These are phyloP conservation scores for Chorisops tibialis DNA, from an alignment of 2,888 invertebrate species.

Conservation along the genomic window DNA sequence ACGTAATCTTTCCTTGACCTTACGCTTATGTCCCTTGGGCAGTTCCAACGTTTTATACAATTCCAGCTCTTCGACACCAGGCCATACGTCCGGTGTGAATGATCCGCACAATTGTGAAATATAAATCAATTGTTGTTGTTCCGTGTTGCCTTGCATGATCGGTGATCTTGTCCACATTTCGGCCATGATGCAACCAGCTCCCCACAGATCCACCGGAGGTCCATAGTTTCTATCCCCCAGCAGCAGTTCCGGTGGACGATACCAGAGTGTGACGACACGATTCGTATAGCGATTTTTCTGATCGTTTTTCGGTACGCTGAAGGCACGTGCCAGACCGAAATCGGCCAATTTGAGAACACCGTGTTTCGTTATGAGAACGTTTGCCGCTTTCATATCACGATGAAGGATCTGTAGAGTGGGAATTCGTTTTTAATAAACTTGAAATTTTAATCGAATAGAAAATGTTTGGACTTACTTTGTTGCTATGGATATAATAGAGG, in stretches of 20 bases:
- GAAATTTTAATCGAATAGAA: not conserved
- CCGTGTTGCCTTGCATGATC: slow-evolving; percentile 94
- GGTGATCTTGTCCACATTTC: slow-evolving; percentile 98
- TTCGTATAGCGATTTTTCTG: slow-evolving; percentile 92
- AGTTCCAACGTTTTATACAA: slow-evolving; percentile 84
- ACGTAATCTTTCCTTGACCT: slow-evolving; percentile 79
- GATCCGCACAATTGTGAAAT: slow-evolving; percentile 96
- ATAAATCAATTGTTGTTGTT: slow-evolving; percentile 90
- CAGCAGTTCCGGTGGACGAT: slow-evolving; percentile 64
- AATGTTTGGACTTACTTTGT: slow-evolving; percentile 60
- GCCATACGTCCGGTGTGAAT: slow-evolving; percentile 89
- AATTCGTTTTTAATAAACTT: not conserved
- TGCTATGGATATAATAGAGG: slow-evolving; percentile 93
- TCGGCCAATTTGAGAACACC: slow-evolving; percentile 94
- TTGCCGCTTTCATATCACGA: slow-evolving; percentile 98
- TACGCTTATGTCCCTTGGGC: slow-evolving; percentile 80
- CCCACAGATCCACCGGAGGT: slow-evolving; percentile 95
- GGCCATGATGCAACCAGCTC: slow-evolving; percentile 99
- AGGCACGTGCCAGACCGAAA: slow-evolving; percentile 94
- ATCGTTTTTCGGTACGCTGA: slow-evolving; percentile 82
- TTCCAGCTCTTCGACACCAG: slow-evolving; percentile 85
- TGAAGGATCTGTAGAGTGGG: slow-evolving; percentile 65
- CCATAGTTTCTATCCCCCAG: slow-evolving; percentile 91
- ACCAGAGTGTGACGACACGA: slow-evolving; percentile 96
- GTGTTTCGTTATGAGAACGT: slow-evolving; percentile 93